Percentiles rank a stretch among this genome's conserved stretches.
These are phyloP conservation scores for Bambusicola thoracicus DNA, from an alignment of 2,113 vertebrate genomes.

Conservation along the genomic window DNA sequence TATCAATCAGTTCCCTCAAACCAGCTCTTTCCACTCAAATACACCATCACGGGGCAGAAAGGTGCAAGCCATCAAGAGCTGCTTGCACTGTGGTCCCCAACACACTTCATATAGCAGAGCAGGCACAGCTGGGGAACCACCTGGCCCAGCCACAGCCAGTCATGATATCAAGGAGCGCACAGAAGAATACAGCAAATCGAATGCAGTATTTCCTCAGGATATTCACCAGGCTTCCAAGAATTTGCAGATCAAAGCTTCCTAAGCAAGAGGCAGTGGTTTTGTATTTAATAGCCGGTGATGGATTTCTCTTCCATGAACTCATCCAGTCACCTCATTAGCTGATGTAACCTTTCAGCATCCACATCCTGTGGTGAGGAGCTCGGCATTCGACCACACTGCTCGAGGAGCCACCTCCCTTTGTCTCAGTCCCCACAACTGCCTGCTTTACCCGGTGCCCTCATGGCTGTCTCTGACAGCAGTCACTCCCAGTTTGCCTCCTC, in stretches of 20 bases:
- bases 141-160: not conserved
- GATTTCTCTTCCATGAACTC: constrained; percentile 67
- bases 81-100: not conserved
- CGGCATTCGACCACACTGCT: not conserved
- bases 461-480: not conserved
- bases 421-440: not conserved
- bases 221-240: constrained; percentile 20
- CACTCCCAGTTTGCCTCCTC: not conserved
- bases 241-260: constrained; percentile 12
- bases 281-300: constrained; percentile 48
- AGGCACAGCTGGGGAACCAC: not conserved
- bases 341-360: constrained; percentile 54
- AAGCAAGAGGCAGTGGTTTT: constrained; percentile 53
- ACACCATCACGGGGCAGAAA: fast-evolving
- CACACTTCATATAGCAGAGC: not conserved
- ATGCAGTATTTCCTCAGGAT: not conserved
- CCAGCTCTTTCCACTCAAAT: not conserved
- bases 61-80: not conserved
- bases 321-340: constrained; percentile 64
- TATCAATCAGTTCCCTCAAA: not conserved
- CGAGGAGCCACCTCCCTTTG: constrained; percentile 15
- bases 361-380: constrained; percentile 59
- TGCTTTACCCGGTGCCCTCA: not conserved
- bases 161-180: fast-evolving
- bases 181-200: not conserved